These are phyloP conservation scores for Rhagonycha lutea DNA, from an alignment of 2,888 invertebrate species.

Conservation along the genomic window DNA sequence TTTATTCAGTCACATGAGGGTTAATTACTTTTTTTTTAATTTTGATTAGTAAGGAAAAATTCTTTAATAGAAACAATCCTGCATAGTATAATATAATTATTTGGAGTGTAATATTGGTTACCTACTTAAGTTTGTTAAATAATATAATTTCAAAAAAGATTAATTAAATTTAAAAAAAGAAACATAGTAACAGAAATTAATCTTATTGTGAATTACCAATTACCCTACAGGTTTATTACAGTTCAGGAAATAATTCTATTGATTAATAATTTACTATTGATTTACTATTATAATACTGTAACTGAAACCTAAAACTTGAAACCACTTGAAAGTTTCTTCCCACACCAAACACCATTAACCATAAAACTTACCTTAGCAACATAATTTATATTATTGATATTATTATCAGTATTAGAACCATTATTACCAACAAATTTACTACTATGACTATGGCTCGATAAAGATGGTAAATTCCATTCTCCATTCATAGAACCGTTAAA, in stretches of 20 bases:
- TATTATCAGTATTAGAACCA: constrained; percentile 39
- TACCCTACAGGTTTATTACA: neutral
- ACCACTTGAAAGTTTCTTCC: neutral
- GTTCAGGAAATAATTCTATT: neutral
- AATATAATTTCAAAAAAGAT: too few species aligned
- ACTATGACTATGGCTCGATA: constrained; percentile 28
- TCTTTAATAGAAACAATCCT: too few species aligned
- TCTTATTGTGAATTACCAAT: neutral
- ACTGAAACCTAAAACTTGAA: neutral
- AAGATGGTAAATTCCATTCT: constrained; percentile 26
- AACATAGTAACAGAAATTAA: neutral
- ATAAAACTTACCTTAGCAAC: constrained; percentile 48
- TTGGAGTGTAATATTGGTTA: too few species aligned
- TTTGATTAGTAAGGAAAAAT: too few species aligned
- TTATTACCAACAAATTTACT: constrained; percentile 21
- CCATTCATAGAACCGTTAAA: constrained; percentile 39
- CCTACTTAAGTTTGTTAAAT: too few species aligned
- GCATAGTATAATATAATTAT: too few species aligned
- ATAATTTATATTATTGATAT: constrained; percentile 54
- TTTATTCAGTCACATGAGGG: too few species aligned
- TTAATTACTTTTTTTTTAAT: too few species aligned
- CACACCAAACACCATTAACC: neutral
- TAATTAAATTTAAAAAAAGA: too few species aligned
- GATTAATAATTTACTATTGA: neutral
- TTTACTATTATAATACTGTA: neutral